A percentile compares a stretch with the other conserved stretches of the same genome.
Evolutionary conservation across 2,888 invertebrate species (phyloP).

Genomic region (Nesidiocoris tenuis): DNA sequence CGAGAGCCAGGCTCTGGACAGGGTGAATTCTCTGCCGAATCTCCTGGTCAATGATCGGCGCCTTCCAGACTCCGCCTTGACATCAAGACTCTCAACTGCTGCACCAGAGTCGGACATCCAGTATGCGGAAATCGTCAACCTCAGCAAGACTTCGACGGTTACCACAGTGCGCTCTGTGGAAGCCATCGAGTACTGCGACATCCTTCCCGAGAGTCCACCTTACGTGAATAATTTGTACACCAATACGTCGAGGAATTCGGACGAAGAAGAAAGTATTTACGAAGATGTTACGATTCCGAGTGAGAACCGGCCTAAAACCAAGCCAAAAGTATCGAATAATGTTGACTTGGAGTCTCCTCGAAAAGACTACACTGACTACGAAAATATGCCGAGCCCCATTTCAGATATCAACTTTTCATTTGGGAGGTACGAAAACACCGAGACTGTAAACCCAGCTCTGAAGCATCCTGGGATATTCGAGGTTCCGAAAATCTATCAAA

Average conservation of each 20-base stretch:
- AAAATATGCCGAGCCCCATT: constrained; percentile 3
- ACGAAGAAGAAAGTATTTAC: neutral
- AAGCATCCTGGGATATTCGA: neutral
- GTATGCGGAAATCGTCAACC: neutral
- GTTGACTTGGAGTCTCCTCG: neutral
- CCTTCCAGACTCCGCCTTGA: neutral
- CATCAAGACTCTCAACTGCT: neutral
- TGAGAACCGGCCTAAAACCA: neutral
- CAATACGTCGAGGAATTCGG: neutral
- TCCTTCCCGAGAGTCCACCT: constrained; percentile 10
- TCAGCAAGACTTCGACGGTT: too few relatives aligned
- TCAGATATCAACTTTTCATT: constrained; percentile 11
- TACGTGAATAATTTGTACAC: neutral
- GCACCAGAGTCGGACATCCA: neutral
- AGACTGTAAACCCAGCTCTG: neutral
- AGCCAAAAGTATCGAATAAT: neutral
- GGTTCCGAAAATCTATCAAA: neutral
- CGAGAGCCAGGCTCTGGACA: neutral
- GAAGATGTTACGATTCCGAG: constrained; percentile 1
- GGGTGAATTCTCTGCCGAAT: neutral
- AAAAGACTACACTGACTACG: neutral
- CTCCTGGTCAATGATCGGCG: neutral
- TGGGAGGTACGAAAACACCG: neutral
- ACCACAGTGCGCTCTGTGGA: too few relatives aligned
- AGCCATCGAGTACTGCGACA: constrained; percentile 3